Conservation (phyloP, 2,113 vertebrate genomes). For the Typhlomys cinereus region DNA sequence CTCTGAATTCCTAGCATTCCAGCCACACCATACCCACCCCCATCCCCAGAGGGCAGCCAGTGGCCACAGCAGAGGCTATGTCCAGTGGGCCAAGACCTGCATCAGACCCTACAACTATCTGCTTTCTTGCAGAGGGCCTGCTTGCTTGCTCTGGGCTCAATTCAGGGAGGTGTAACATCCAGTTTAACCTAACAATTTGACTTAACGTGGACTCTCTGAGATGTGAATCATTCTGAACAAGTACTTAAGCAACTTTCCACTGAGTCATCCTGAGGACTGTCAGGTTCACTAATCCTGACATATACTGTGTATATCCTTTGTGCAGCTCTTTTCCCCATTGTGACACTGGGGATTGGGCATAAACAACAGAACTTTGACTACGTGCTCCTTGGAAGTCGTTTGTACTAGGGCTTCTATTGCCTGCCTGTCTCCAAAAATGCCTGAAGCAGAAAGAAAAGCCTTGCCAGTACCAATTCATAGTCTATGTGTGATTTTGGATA, state of each 20-base stretch:
- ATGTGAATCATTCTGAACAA: slow-evolving; percentile 67
- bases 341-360: slow-evolving; percentile 19
- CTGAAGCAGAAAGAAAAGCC: slow-evolving; percentile 17
- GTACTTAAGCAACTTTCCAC: slow-evolving; percentile 73
- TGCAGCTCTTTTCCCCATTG: slow-evolving; percentile 53
- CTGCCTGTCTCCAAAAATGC: slow-evolving; percentile 20
- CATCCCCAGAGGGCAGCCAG: slow-evolving; percentile 67
- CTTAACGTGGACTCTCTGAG: slow-evolving; percentile 57
- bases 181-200: slow-evolving; percentile 67
- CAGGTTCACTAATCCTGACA: slow-evolving; percentile 70
- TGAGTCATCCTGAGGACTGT: slow-evolving; percentile 73
- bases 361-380: slow-evolving; percentile 59
- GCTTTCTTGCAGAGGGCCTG: not conserved
- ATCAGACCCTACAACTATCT: slow-evolving; percentile 38
- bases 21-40: slow-evolving; percentile 62
- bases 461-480: slow-evolving; percentile 20
- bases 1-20: slow-evolving; percentile 76
- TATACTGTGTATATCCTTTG: slow-evolving; percentile 73
- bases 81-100: slow-evolving; percentile 43
- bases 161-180: slow-evolving; percentile 51
- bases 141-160: slow-evolving; percentile 32
- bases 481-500: slow-evolving; percentile 11
- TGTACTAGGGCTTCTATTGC: slow-evolving; percentile 4
- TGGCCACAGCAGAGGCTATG: slow-evolving; percentile 51
- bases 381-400: slow-evolving; percentile 24